Conservation (phyloP, 2,888 invertebrate genomes). For the Euspilapteryx auroguttella region DNA sequence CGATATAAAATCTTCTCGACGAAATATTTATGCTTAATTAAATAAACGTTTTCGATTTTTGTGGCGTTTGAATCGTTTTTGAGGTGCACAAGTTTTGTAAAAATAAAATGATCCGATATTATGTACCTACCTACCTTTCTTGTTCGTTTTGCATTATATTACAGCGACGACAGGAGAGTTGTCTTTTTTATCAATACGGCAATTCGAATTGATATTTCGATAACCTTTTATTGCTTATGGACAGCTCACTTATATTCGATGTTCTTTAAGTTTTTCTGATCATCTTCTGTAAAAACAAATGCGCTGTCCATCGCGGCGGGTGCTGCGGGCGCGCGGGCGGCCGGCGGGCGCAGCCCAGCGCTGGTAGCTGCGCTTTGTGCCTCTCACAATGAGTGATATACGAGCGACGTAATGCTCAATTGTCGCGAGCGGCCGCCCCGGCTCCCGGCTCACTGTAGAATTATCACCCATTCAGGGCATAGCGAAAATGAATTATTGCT, state of each 20-base stretch:
- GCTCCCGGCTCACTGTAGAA: slow-evolving; percentile 42
- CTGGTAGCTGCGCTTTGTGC: slow-evolving; percentile 49
- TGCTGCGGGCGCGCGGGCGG: slow-evolving; percentile 37
- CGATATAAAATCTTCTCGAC: slow-evolving; percentile 54
- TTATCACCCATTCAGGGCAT: slow-evolving; percentile 56
- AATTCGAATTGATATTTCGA: slow-evolving; percentile 14
- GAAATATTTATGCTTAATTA: slow-evolving; percentile 61
- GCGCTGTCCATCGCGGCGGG: slow-evolving; percentile 47
- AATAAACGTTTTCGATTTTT: slow-evolving; percentile 56
- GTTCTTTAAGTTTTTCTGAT: slow-evolving; percentile 43
- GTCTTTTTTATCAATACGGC: slow-evolving; percentile 20
- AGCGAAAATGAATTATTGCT: slow-evolving; percentile 58
- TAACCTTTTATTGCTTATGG: slow-evolving; percentile 32
- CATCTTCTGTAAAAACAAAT: slow-evolving; percentile 47
- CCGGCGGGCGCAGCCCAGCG: slow-evolving; percentile 27
- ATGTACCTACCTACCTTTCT: slow-evolving; percentile 3
- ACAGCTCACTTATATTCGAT: slow-evolving; percentile 36
- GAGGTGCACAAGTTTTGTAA: slow-evolving; percentile 16
- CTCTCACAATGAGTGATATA: slow-evolving; percentile 59
- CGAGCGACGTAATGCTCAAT: slow-evolving; percentile 51
- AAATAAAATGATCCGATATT: slow-evolving; percentile 11
- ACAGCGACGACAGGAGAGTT: too few relatives aligned
- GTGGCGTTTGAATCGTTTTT: slow-evolving; percentile 49
- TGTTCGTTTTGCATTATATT: too few relatives aligned
- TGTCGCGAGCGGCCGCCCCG: slow-evolving; percentile 33